Conservation (phyloP, 2,797 vertebrate species). For the Setipinna tenuifilis region DNA sequence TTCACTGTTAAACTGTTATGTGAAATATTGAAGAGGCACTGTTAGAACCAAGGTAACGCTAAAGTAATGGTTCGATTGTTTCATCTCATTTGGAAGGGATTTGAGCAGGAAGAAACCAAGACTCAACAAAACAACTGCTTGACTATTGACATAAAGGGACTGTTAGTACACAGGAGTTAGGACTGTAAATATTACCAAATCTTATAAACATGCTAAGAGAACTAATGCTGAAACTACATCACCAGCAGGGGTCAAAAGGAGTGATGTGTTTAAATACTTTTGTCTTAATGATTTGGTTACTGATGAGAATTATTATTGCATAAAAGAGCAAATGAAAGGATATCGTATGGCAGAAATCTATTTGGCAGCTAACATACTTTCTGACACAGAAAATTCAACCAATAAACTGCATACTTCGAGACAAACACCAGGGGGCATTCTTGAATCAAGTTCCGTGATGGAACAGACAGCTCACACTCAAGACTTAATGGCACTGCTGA, state of each 20-base stretch:
- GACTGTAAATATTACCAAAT: constrained; percentile 49
- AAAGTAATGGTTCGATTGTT: constrained; percentile 62
- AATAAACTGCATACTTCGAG: background rate
- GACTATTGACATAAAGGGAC: background rate
- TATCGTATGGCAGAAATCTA: background rate
- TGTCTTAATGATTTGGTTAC: background rate
- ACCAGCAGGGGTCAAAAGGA: constrained; percentile 6
- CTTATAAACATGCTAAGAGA: constrained; percentile 33
- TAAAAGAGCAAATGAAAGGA: background rate
- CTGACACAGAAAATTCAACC: background rate
- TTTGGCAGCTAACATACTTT: background rate
- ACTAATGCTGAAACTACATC: constrained; percentile 37
- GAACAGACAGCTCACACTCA: background rate
- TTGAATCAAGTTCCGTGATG: background rate
- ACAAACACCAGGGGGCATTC: background rate
- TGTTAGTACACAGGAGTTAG: constrained; percentile 38
- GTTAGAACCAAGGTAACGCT: constrained; percentile 64
- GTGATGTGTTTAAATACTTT: background rate
- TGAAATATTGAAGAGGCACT: background rate
- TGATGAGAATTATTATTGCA: background rate
- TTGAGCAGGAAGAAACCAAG: constrained; percentile 43
- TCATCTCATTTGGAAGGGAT: constrained; percentile 69
- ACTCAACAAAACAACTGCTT: background rate
- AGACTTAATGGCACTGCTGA: no score
- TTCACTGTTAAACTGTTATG: background rate